Conservation (phyloP, 2,888 invertebrate genomes). For the Erebia aethiops region DNA sequence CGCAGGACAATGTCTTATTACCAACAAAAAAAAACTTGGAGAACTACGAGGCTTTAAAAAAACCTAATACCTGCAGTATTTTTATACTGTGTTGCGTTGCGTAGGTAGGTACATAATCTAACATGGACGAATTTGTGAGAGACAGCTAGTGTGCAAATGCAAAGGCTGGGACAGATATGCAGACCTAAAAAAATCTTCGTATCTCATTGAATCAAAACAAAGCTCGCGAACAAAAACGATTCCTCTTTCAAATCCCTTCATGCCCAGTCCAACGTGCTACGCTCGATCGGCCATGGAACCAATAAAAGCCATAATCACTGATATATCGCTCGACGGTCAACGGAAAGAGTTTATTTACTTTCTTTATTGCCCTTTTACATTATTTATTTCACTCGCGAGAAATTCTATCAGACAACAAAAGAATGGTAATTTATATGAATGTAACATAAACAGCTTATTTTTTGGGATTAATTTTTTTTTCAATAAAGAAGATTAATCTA, state of each 20-base stretch:
- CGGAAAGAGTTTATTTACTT: slow-evolving; percentile 37
- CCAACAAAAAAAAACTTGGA: too few species aligned
- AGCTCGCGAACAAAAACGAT: slow-evolving; percentile 65
- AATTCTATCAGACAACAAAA: slow-evolving; percentile 17
- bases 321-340: slow-evolving; percentile 43
- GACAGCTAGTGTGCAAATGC: too few species aligned
- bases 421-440: neutral
- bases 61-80: too few species aligned
- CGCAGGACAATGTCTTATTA: too few species aligned
- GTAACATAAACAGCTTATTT: neutral
- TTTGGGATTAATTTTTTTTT: too few species aligned
- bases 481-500: too few species aligned
- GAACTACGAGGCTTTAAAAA: too few species aligned
- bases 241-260: slow-evolving; percentile 57
- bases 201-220: slow-evolving; percentile 27
- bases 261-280: slow-evolving; percentile 42
- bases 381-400: slow-evolving; percentile 7
- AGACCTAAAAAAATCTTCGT: neutral
- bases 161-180: too few species aligned
- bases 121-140: too few species aligned
- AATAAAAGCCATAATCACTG: slow-evolving; percentile 57
- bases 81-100: too few species aligned
- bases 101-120: too few species aligned
- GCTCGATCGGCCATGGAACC: slow-evolving; percentile 58
- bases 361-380: slow-evolving; percentile 33